phyloP scores from a whole-genome alignment of 2,113 vertebrate genomes.

The Odontesthes bonariensis region DNA sequence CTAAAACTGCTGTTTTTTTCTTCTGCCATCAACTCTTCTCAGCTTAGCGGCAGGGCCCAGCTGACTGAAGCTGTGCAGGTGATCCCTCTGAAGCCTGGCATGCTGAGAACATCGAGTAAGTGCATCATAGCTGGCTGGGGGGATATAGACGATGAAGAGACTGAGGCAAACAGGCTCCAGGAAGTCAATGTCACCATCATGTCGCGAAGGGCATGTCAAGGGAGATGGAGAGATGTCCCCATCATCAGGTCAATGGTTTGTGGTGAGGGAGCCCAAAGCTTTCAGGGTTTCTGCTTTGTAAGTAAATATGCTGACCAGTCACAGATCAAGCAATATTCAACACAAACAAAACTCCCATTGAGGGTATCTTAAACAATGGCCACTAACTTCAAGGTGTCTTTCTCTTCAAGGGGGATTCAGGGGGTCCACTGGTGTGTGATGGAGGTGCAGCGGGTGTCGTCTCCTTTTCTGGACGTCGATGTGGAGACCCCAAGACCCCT shows the following conservation, averaged over 20 bases:
- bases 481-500: conserved; percentile 68
- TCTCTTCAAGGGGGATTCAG: conserved; percentile 87
- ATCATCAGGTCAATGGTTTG: conserved; percentile 69
- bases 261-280: neutral
- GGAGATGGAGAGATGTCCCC: conserved; percentile 19
- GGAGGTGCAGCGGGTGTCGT: conserved; percentile 83
- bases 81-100: conserved; percentile 44
- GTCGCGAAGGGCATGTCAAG: conserved; percentile 23
- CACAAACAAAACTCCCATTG: neutral
- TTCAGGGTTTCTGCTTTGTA: conserved; percentile 77
- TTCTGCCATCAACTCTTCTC: neutral
- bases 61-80: conserved; percentile 66
- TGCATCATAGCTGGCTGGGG: conserved; percentile 75
- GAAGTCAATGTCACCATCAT: conserved; percentile 69
- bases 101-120: neutral
- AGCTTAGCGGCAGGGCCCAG: conserved; percentile 61
- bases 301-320: neutral
- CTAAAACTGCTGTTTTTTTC: neutral
- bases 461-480: conserved; percentile 79
- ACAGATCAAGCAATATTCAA: neutral
- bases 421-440: conserved; percentile 87
- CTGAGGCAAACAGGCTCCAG: conserved; percentile 62
- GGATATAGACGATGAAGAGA: conserved; percentile 56
- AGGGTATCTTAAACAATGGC: neutral
- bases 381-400: neutral